Base-by-base conservation (phyloP, 2,113 vertebrate species). In the Phoxinus phoxinus region DNA sequence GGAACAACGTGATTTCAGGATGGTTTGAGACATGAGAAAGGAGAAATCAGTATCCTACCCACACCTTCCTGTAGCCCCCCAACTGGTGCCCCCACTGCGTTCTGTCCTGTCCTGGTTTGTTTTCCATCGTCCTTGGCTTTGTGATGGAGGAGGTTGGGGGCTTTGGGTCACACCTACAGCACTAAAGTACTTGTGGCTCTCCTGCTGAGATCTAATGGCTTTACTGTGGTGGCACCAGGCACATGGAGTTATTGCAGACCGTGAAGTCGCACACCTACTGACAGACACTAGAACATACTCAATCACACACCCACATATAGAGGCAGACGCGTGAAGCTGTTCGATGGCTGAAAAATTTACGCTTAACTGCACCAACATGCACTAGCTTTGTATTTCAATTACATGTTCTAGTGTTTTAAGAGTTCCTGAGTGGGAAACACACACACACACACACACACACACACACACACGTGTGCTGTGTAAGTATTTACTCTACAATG, bases 71-170 rank as follows among this genome's bases (percentile, higher is more conserved):
- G n/a, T 82, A 69, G 78, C 32, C 67, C 86, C 87, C 46, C 23
- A 6, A 32, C 41, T n/a, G 61, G 53, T n/a, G 37, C 71, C 74
- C 80, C 74, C 61, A 56, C 78, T 6, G 13, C 0, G 56, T 67
- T 65, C 84, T 69, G 41, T 67, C 53, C 79, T 74, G 73, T 73
- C 83, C 79, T 74, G 83, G 35, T 71, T 46, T 46, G 53, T 25
- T 65, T 80, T 59, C 30, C 4, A 2, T 46, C 46, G 30, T 80
- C 88, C 67, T 83, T 32, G n/a, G 85, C 86, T 67, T 75, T 72
- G 81, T 94, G 92, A 94, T 91, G 89, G 92, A 94, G 87, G 90
- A 94, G 92, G 81, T 0, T 65, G 4, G 91, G 89, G 92, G 86
- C 89, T 86, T 65, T 86, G 90, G 89, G 90, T 92, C 89, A 90